Evolutionary conservation across 2,797 vertebrate species (phyloP), one percentile per base, ranked within the genome.

Genomic region (Alcedo quadribrachys): DNA sequence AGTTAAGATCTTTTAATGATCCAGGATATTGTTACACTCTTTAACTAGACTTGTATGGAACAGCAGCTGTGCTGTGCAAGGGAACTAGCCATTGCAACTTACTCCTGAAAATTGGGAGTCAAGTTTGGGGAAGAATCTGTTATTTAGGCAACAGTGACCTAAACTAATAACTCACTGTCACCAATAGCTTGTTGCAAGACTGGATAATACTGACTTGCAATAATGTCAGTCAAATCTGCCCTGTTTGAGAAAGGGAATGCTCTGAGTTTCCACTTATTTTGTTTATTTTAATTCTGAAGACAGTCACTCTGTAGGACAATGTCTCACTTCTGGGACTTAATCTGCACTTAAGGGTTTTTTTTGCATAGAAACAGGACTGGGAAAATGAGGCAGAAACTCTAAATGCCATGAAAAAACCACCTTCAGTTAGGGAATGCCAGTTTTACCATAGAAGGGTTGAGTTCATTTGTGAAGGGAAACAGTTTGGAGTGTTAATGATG

Each of bases 1-100:
- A 55, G 90, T 68, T 86, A 93, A 92, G 70, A 54, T 68, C 17
- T 89, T 92, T 68, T 93, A 85, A 81, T 74, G 87, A 63, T 70
- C 60, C 43, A 77, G 57, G 50, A 58, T 90, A 76, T 77, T 76
- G 48, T 78, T 89, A 61, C 24, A 45, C 30, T 70, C 42, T 91
- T 62, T 78, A 82, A 68, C 33, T 87, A 42, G 50, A 40, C 67
- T 70, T 83, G 20, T 74, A 5, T 66, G 77, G 32, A 87, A 58
- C 16, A 89, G 70, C 58, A 68, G 60, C 60, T 95, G 37, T 63
- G 82, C 75, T 81, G 2, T 50, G 70, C 37, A 67, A 61, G 33
- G 33, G 17, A 54, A 67, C 11, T n/a, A 42, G 32, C 9, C 33
- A 16, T 55, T 74, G 62, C 81, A 84, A 27, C 18, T 85, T 63